Evolutionary conservation across 2,888 invertebrate species (phyloP).

Genomic region (Acleris laterana): DNA sequence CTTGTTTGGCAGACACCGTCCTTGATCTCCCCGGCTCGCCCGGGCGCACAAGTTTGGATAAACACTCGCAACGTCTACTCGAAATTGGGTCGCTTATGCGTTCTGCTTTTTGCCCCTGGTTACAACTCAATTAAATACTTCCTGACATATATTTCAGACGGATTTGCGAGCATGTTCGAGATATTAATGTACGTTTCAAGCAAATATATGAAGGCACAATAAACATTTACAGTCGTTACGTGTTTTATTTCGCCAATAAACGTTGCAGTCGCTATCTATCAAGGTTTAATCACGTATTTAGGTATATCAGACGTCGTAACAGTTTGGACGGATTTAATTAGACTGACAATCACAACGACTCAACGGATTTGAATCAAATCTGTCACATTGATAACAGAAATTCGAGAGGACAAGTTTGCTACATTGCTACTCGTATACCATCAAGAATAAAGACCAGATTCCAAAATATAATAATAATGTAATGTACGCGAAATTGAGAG

Average conservation of each 20-base stretch:
- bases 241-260: conserved; percentile 2
- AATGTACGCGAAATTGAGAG: too few species aligned
- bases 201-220: too few species aligned
- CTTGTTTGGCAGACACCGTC: conserved; percentile 83
- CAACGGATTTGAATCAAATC: too few species aligned
- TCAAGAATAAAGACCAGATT: too few species aligned
- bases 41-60: conserved; percentile 78
- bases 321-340: too few species aligned
- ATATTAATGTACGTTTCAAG: too few species aligned
- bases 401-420: too few species aligned
- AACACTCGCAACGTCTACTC: conserved; percentile 76
- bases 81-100: conserved; percentile 81
- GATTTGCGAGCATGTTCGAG: conserved; percentile 2
- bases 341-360: too few species aligned
- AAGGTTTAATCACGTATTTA: background rate
- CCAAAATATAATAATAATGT: too few species aligned
- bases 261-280: conserved; percentile 10
- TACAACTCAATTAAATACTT: conserved; percentile 41
- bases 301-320: too few species aligned
- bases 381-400: too few species aligned
- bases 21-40: conserved; percentile 79
- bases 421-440: too few species aligned
- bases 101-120: conserved; percentile 55
- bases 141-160: background rate
- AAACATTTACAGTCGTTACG: background rate